A percentile compares a stretch with the other conserved stretches of the same genome.
These are phyloP conservation scores for Hemaris fuciformis DNA, from an alignment of 2,888 invertebrate genomes.

Conservation along the genomic window DNA sequence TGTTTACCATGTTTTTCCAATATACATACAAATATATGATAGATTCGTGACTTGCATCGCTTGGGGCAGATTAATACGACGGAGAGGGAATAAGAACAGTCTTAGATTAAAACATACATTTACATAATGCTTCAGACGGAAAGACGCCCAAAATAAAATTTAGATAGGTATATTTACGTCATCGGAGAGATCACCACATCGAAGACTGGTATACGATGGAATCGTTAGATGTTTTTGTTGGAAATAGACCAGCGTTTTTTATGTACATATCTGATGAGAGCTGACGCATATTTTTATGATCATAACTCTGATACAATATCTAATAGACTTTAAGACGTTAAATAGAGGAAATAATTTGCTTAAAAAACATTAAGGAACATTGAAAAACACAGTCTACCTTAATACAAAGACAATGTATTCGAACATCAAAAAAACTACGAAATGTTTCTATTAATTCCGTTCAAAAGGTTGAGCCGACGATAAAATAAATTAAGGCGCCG, in stretches of 20 bases:
- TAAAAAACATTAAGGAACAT: not conserved
- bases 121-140: conserved; percentile 60
- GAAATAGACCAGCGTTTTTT: conserved; percentile 9
- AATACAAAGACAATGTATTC: not conserved
- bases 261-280: conserved; percentile 1
- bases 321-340: not conserved
- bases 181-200: conserved; percentile 4
- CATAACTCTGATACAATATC: not conserved
- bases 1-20: conserved; percentile 71
- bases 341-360: not conserved
- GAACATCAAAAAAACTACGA: not conserved
- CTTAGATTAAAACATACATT: conserved; percentile 60
- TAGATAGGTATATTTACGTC: conserved; percentile 20
- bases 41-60: conserved; percentile 70
- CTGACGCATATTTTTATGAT: not conserved
- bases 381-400: not conserved
- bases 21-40: conserved; percentile 62
- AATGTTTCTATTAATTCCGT: not conserved
- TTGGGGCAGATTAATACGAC: conserved; percentile 45
- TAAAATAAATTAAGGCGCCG: not conserved
- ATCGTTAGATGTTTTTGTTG: not conserved
- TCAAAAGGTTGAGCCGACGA: not conserved
- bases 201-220: conserved; percentile 8
- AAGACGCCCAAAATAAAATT: conserved; percentile 50
- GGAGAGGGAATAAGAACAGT: conserved; percentile 37